Conservation (phyloP, 2,113 vertebrate species). For the Damaliscus lunatus region DNA sequence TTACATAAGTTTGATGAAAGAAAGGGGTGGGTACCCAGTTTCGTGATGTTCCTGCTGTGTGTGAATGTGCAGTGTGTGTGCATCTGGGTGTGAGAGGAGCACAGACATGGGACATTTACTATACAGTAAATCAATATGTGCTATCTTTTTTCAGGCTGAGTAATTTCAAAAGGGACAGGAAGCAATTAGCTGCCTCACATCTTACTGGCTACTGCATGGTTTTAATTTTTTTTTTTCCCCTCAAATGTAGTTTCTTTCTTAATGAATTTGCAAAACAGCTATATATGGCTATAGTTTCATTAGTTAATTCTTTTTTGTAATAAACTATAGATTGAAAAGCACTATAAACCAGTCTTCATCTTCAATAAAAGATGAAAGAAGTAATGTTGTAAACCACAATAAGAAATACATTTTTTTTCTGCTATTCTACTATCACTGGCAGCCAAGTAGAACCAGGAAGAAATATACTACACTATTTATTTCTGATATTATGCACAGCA, state of each 20-base stretch:
- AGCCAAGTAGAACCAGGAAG: background rate
- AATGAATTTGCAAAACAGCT: slow-evolving; percentile 28
- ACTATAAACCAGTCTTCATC: background rate
- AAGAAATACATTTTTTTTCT: background rate
- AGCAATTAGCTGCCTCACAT: slow-evolving; percentile 36
- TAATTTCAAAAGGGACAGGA: slow-evolving; percentile 52
- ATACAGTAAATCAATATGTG: slow-evolving; percentile 62
- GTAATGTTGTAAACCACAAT: slow-evolving; percentile 10
- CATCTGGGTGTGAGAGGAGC: background rate
- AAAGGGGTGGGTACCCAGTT: background rate
- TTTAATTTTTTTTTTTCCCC: background rate
- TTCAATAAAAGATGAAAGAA: slow-evolving; percentile 28
- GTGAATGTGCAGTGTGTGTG: background rate
- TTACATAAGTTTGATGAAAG: background rate
- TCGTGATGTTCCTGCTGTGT: background rate
- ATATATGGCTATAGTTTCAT: background rate
- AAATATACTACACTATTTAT: background rate
- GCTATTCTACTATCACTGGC: background rate
- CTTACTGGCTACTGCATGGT: background rate
- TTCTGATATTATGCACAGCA: slow-evolving; percentile 13
- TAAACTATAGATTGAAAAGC: slow-evolving; percentile 17
- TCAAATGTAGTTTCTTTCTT: slow-evolving; percentile 1
- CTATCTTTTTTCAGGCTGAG: slow-evolving; percentile 62
- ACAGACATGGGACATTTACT: slow-evolving; percentile 44
- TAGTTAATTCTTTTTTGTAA: slow-evolving; percentile 20